Base-by-base conservation (phyloP, 1,140 invertebrate genomes). In the Drosophila athabasca region DNA sequence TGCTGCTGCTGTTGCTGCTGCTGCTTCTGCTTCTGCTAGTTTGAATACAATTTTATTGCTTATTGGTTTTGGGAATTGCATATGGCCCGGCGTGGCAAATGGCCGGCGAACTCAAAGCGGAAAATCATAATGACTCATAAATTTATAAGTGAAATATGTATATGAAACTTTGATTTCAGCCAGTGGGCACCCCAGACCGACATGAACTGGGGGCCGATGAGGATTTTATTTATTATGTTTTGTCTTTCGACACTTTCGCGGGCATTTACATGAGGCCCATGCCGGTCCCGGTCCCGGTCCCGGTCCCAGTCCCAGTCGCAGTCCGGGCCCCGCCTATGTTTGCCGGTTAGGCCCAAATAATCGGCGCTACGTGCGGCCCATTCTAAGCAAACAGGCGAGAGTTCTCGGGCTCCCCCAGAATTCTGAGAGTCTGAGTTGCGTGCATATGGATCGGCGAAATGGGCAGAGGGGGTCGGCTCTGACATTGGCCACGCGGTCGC, bases 321-420 rank as follows among this genome's bases (percentile, higher is more conserved):
- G 44, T 45, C 24, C 35, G 43, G 51, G 39, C 66, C 65, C 65
- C 66, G 50, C 67, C 67, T 45, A 69, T 35, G 67, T 77, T 71
- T 69, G 68, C 61, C 59, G 82, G 73, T 46, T 87, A 65, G 82
- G 69, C 67, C 48, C 60, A 53, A 72, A 76, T 87, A 87, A 87
- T 87, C 82, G 83, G 60, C 31, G 46, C 64, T 87, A 87, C 82
- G 82, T 87, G 83, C 70, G 70, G 49, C 77, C 62, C 83, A 87
- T 87, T 50, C 70, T 55, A 87, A 85, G 55, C 60, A 70, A 58
- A 69, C 51, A 68, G 64, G 0, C 64, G 35, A 44, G 64, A 58
- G 48, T 69, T 69, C 65, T 65, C 35, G 24, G 26, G 9, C 51
- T 49, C 24, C 19, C 44, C 26, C 26, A 15, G 26, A 58, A 52